These are phyloP conservation scores for Trissolcus basalis DNA, from an alignment of 1,140 invertebrate genomes.

Conservation along the genomic window DNA sequence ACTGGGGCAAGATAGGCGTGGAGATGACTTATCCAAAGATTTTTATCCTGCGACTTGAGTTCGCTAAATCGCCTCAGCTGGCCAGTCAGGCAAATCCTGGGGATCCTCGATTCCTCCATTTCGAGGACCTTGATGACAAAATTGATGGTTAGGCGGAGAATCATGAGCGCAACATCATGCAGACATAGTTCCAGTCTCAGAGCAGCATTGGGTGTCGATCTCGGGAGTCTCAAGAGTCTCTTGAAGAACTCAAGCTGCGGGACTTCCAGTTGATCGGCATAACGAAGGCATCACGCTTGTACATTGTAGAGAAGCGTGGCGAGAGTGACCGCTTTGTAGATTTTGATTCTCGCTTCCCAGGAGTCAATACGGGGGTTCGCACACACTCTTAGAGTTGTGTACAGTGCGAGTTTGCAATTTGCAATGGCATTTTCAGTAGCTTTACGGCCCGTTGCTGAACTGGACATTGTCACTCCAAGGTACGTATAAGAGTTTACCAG, in stretches of 20 bases:
- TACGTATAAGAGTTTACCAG: neutral
- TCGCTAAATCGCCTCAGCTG: neutral
- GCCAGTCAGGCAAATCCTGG: neutral
- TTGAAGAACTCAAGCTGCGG: neutral
- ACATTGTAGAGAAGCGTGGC: neutral
- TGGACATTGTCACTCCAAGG: slow-evolving; percentile 5
- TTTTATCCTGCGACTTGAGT: neutral
- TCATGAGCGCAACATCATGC: neutral
- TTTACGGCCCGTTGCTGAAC: neutral
- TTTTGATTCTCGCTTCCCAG: too few relatives aligned
- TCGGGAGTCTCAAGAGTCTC: slow-evolving; percentile 1
- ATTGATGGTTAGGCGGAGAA: neutral
- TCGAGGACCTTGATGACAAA: neutral
- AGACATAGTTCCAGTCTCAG: slow-evolving; percentile 7
- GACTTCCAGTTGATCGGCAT: slow-evolving; percentile 1
- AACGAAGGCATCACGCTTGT: neutral
- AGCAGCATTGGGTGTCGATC: neutral
- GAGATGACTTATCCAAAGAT: slow-evolving; percentile 2
- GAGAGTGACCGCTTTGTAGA: neutral
- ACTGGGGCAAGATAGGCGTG: neutral
- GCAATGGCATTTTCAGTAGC: neutral
- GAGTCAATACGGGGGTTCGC: neutral
- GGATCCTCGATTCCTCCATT: neutral
- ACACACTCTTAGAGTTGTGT: neutral
- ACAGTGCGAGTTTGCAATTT: slow-evolving; percentile 4